Evolutionary conservation across 2,113 vertebrate species (phyloP).

Genomic region (Psittacus erithacus): DNA sequence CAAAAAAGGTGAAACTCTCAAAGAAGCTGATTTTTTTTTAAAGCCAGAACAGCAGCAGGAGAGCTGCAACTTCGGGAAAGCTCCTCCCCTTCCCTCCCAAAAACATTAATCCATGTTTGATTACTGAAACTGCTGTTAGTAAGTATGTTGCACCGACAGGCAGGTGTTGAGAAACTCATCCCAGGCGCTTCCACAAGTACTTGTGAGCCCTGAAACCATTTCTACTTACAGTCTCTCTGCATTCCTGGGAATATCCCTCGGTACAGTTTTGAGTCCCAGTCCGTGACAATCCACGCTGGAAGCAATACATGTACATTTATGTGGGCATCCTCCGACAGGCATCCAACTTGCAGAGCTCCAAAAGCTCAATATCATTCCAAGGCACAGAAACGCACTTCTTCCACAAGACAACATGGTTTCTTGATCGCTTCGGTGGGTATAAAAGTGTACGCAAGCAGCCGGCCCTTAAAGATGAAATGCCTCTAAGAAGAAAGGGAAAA

Average conservation of each 20-base stretch:
- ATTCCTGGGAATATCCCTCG: constrained; percentile 92
- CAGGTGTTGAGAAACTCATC: constrained; percentile 16
- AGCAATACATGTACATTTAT: constrained; percentile 96
- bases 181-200: background rate
- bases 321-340: constrained; percentile 86
- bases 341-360: constrained; percentile 74
- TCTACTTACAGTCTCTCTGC: constrained; percentile 94
- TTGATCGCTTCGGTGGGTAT: background rate
- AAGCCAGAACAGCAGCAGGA: background rate
- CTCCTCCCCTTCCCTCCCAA: constrained; percentile 38
- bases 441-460: background rate
- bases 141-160: background rate
- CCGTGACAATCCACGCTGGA: constrained; percentile 97
- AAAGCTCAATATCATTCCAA: constrained; percentile 74
- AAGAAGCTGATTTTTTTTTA: fast-evolving
- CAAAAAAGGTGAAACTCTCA: background rate
- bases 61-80: background rate
- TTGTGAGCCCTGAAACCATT: background rate
- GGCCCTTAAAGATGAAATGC: constrained; percentile 39
- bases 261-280: constrained; percentile 88
- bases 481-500: constrained; percentile 31
- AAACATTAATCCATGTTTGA: background rate
- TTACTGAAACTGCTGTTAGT: background rate
- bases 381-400: constrained; percentile 68
- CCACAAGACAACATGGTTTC: constrained; percentile 75